Evolutionary conservation across 2,888 invertebrate species (phyloP).

Genomic region (Lepidocyrtinus sp.): DNA sequence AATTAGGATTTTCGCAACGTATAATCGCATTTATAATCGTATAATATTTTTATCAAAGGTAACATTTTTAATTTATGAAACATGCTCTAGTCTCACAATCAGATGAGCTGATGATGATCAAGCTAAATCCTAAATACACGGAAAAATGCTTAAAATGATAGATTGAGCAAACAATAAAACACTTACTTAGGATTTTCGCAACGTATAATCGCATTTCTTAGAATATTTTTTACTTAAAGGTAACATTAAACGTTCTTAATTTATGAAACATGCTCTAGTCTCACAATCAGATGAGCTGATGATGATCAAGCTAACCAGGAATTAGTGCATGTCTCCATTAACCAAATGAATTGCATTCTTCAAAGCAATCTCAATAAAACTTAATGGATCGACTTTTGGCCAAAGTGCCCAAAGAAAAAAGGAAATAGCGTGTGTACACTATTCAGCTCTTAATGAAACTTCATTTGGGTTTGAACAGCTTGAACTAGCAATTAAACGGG

Average conservation of each 20-base stretch:
- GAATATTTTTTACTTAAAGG: background rate
- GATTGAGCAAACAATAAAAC: too few relatives aligned
- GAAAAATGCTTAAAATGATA: too few relatives aligned
- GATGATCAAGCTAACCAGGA: too few relatives aligned
- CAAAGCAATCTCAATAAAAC: conserved; percentile 41
- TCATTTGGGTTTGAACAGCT: too few relatives aligned
- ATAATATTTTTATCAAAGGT: background rate
- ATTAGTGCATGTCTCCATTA: conserved; percentile 45
- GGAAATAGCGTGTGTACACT: too few relatives aligned
- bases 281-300: background rate
- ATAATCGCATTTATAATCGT: too few relatives aligned
- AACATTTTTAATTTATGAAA: background rate
- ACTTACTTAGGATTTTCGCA: too few relatives aligned
- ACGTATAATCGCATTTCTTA: too few relatives aligned
- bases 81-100: background rate
- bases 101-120: background rate
- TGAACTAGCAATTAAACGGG: conserved; percentile 48
- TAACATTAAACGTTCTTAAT: background rate
- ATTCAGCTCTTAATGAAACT: too few relatives aligned
- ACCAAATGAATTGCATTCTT: conserved; percentile 27
- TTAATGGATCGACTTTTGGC: conserved; percentile 45
- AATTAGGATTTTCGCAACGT: too few relatives aligned
- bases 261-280: background rate
- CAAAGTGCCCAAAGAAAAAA: conserved; percentile 19
- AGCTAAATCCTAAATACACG: too few relatives aligned